Conservation (phyloP, 2,888 invertebrate species). For the Drosophila acutilabella region DNA sequence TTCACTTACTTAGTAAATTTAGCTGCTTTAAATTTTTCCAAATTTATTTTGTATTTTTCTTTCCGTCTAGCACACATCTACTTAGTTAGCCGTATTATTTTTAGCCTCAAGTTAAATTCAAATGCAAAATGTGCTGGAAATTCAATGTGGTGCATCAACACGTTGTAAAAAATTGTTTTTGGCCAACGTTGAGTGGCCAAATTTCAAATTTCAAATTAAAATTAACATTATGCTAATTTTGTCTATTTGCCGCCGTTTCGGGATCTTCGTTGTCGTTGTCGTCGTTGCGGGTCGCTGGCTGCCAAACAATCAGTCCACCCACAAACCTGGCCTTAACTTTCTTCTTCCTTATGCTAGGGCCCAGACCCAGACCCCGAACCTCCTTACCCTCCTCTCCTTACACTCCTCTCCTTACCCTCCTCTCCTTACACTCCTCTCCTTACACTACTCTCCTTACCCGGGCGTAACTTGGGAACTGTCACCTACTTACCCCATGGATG, state of each 20-base stretch:
- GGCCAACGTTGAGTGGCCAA: conserved; percentile 76
- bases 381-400: no score
- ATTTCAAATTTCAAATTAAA: conserved; percentile 80
- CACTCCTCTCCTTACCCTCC: no score
- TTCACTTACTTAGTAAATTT: background rate
- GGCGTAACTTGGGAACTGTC: conserved; percentile 50
- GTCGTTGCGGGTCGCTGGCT: conserved; percentile 70
- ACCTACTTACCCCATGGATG: conserved; percentile 49
- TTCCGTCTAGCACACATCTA: background rate
- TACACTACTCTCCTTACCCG: background rate
- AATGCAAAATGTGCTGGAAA: conserved; percentile 40
- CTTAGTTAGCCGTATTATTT: conserved; percentile 20
- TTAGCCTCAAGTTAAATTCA: conserved; percentile 20
- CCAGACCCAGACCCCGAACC: no score
- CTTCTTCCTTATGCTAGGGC: background rate
- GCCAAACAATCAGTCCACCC: conserved; percentile 75
- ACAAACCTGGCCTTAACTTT: conserved; percentile 49
- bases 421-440: no score
- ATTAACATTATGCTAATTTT: conserved; percentile 79
- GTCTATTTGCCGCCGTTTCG: conserved; percentile 48
- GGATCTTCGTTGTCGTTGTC: conserved; percentile 8
- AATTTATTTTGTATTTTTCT: background rate
- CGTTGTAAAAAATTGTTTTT: conserved; percentile 69
- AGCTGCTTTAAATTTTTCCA: background rate
- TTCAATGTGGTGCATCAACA: conserved; percentile 80